Evolutionary conservation across 2,113 vertebrate genomes (phyloP), one percentile per base, ranked within the genome.

Genomic region (Beaufortia kweichowensis): DNA sequence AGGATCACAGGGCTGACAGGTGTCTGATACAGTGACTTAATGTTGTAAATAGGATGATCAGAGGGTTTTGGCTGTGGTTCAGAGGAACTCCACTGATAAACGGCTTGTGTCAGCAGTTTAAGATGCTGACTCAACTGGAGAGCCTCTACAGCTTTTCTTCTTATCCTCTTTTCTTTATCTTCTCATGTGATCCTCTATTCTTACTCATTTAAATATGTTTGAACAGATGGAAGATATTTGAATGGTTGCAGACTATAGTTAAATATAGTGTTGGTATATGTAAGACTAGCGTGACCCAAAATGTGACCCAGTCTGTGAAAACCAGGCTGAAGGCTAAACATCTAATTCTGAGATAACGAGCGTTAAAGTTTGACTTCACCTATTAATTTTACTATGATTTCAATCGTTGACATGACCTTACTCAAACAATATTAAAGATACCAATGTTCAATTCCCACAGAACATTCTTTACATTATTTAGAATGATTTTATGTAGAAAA

Each of bases 31-130:
- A 48, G 5, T 23, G 48, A 19, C 48, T 69, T 53, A 33, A 15
- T 14, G 1, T 33, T 57, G 68, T 71, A 26, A 57, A 71, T 71
- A 56, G 68, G 53, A 71, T 71, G 15, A 57, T 31, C 31, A 56
- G 68, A 71, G 53, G 53, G 56, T 26, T 21, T 31, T 26, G 31
- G 8, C 68, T 55, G 68, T 17, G 50, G n/a, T n/a, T n/a, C n/a
- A n/a, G n/a, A n/a, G n/a, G n/a, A n/a, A n/a, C n/a, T n/a, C n/a
- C n/a, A n/a, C n/a, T n/a, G n/a, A n/a, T n/a, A n/a, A 69, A 26
- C 14, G 1, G 68, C 68, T 71, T 12, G 53, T 41, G 21, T 71
- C 68, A 71, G 68, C 68, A 41, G 31, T 71, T 71, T 6, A 0
- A 71, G 33, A 2, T 59, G 68, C 68, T 71, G 68, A 71, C 33